These are phyloP conservation scores for Epsilonema sp. DNA, from an alignment of 2,888 invertebrate species.

Conservation along the genomic window DNA sequence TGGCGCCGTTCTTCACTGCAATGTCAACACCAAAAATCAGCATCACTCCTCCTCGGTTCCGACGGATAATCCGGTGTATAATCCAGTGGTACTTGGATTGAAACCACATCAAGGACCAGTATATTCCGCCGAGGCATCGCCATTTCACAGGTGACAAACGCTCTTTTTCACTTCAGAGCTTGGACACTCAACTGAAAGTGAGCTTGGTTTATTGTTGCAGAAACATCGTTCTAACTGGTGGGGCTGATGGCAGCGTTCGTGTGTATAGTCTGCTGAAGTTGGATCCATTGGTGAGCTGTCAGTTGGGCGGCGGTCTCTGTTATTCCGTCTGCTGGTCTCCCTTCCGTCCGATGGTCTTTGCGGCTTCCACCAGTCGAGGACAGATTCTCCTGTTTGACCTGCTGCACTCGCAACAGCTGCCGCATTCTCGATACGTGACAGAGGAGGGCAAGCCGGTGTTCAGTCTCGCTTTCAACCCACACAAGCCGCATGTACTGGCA, in stretches of 20 bases:
- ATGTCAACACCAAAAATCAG: background rate
- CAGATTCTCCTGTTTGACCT: background rate
- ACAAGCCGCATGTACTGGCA: conserved; percentile 1
- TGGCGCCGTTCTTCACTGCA: conserved; percentile 6
- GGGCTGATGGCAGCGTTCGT: conserved; percentile 4
- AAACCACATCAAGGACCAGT: conserved; percentile 3
- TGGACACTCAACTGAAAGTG: too few species aligned
- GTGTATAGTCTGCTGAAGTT: background rate
- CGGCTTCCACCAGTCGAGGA: background rate
- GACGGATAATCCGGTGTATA: background rate
- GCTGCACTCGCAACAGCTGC: background rate
- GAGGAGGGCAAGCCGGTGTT: background rate
- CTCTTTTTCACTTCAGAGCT: too few species aligned
- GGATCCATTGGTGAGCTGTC: background rate
- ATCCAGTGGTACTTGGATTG: conserved; percentile 1
- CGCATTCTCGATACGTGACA: background rate
- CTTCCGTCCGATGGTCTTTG: conserved; percentile 2
- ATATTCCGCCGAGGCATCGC: background rate
- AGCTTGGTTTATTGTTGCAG: too few species aligned
- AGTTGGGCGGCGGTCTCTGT: background rate
- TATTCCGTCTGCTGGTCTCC: conserved; percentile 2
- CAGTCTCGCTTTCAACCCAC: background rate
- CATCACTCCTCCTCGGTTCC: background rate
- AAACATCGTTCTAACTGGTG: background rate
- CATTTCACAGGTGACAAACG: background rate